Evolutionary conservation across 2,888 invertebrate genomes (phyloP), one percentile per base, ranked within the genome.

Genomic region (Apamea epomidion): DNA sequence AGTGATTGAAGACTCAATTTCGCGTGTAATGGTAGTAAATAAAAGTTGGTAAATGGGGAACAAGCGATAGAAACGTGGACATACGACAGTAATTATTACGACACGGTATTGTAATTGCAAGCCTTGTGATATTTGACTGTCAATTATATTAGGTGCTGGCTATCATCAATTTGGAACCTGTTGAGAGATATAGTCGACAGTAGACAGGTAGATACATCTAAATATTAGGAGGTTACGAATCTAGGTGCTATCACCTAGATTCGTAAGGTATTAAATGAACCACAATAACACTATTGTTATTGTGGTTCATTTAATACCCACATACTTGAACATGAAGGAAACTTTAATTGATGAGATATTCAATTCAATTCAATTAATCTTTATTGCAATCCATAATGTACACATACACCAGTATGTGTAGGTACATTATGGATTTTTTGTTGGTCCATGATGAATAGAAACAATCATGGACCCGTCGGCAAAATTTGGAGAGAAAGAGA

Each of bases 61-160:
- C 73, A 82, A 81, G 83, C 83, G 90, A 91, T 91, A 91, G 89
- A 92, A 89, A 89, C 90, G 90, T 92, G 88, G 87, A 91, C 89
- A 89, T 78, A 54, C 78, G 87, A 87, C 88, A 87, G 90, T 92
- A 92, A 92, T 93, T 92, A 93, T 93, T 92, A 91, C 90, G 86
- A 93, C 91, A 91, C 81, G 88, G 85, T 86, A 88, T 89, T 89
- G 91, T 92, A 92, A 92, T 92, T 91, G 92, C 90, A 88, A 90
- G 82, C 70, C 68, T 86, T 88, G 81, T 88, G 83, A 86, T 90
- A 89, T 90, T 86, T 83, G 71, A 78, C 86, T 90, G 90, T 91
- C 92, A 92, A 92, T 92, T 91, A 91, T 86, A 89, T 84, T 86
- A 80, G 81, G 74, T 86, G 78, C 76, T 69, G 51, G 71, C 74